phyloP scores from a whole-genome alignment of 2,113 vertebrate genomes.

The Stomatorhinus ivindoensis region DNA sequence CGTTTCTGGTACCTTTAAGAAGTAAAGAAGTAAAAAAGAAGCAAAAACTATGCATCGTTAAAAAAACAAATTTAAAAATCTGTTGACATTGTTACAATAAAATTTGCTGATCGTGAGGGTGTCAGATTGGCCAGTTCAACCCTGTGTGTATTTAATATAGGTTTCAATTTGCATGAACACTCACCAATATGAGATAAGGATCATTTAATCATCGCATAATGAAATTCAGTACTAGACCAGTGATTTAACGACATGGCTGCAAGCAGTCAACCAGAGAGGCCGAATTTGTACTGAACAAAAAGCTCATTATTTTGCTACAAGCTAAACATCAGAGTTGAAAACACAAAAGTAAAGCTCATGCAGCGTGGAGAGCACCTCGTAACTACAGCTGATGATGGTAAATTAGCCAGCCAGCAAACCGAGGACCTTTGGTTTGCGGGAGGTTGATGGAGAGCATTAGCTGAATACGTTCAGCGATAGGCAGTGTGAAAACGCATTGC shows the following conservation, averaged over 20 bases:
- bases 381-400: neutral
- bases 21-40: neutral
- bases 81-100: neutral
- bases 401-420: neutral
- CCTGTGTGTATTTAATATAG: neutral
- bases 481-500: slow-evolving; percentile 21
- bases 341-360: neutral
- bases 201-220: neutral
- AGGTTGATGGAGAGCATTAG: slow-evolving; percentile 45
- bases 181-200: neutral
- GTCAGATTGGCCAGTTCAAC: neutral
- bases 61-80: neutral
- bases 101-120: neutral
- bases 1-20: neutral
- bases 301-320: neutral
- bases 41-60: neutral
- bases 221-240: neutral
- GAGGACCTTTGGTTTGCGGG: neutral
- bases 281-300: neutral
- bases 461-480: slow-evolving; percentile 35
- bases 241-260: neutral
- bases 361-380: neutral
- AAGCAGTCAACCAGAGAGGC: neutral
- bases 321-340: neutral
- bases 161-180: neutral